Base-by-base conservation (phyloP, 2,888 invertebrate species). In the Noctua janthina region DNA sequence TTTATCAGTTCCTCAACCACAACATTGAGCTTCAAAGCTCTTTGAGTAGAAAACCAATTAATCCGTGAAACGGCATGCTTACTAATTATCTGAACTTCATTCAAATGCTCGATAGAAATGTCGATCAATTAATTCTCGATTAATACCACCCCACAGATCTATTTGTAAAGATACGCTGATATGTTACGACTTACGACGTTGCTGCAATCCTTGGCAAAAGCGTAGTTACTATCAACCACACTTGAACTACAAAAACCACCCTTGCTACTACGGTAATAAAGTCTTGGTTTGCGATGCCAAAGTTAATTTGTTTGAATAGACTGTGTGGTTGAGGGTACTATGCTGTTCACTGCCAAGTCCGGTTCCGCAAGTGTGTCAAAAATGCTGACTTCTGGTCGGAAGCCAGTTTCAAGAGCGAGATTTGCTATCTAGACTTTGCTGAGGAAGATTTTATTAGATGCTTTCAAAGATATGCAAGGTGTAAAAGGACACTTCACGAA, bases 291-390 rank as follows among this genome's bases (percentile, higher is more conserved):
- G 39, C 68, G 11, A 17, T 20, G 10, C 46, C 4, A 2, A 23
- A 69, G 1, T 15, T 4, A 23, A 39, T 29, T n/a, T n/a, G 51
- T 35, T 39, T 5, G 67, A 74, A 23, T 3, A 56, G 23, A 23
- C 23, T 20, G 15, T 20, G 29, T 2, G 15, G 68, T 10, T 39
- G n/a, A 46, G 11, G 23, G 66, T 67, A 79, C 72, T 59, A 35
- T 67, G 64, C 39, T 46, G 29, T 43, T 66, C 43, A 59, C 59
- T 86, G 86, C 86, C 86, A 86, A 86, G 72, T 81, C 74, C n/a
- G 72, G 81, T 68, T 69, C 56, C 39, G 67, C 56, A 87, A 88
- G 74, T 81, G 86, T 88, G 88, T 86, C 86, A 85, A 72, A 70
- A 87, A 81, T 74, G 68, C 67, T 78, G 59, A 76, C 76, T 88